Percentiles rank a stretch among this genome's conserved stretches.
These are phyloP conservation scores for Esox niger DNA, from an alignment of 2,113 vertebrate species.

Conservation along the genomic window DNA sequence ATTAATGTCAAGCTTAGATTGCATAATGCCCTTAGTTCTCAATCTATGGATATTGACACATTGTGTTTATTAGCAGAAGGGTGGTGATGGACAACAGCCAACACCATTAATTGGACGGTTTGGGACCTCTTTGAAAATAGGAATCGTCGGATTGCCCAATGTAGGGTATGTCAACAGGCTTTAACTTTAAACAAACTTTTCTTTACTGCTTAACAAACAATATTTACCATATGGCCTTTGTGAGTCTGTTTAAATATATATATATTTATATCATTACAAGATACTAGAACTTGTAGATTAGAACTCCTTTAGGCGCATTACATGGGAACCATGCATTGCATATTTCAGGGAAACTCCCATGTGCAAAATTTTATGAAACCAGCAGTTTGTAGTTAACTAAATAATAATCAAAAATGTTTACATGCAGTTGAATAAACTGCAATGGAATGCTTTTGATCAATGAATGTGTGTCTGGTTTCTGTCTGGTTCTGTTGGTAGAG, in stretches of 20 bases:
- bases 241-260: not conserved
- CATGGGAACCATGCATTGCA: too few relatives aligned
- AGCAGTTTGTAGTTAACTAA: too few relatives aligned
- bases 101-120: slow-evolving; percentile 92
- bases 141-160: slow-evolving; percentile 93
- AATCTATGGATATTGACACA: slow-evolving; percentile 37
- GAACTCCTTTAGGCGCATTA: too few relatives aligned
- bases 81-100: slow-evolving; percentile 77
- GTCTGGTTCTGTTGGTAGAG: too few relatives aligned
- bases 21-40: slow-evolving; percentile 38
- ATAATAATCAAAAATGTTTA: not conserved
- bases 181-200: not conserved
- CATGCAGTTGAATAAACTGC: not conserved
- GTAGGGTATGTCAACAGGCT: slow-evolving; percentile 82
- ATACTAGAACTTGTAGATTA: too few relatives aligned
- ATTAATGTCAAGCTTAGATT: slow-evolving; percentile 30
- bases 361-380: not conserved
- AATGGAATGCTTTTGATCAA: not conserved
- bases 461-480: too few relatives aligned
- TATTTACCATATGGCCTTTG: not conserved
- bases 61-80: slow-evolving; percentile 75
- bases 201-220: too few relatives aligned
- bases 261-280: too few relatives aligned
- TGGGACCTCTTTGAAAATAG: slow-evolving; percentile 93
- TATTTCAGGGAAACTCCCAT: not conserved